Conservation (phyloP, 2,113 vertebrate species). For the Percina caprodes region DNA sequence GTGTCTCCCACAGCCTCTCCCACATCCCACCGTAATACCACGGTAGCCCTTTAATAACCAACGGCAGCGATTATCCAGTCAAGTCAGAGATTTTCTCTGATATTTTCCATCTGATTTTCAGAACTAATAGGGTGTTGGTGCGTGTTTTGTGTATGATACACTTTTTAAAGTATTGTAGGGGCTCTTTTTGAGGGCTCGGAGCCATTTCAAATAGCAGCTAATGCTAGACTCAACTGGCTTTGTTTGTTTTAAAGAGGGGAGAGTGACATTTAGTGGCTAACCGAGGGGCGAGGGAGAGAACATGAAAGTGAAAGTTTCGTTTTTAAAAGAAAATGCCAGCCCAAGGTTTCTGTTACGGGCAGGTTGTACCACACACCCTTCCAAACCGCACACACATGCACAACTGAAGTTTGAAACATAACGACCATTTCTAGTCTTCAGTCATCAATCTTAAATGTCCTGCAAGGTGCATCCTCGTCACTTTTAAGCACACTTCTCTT, state of each 20-base stretch:
- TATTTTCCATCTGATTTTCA: conserved; percentile 78
- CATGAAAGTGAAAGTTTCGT: conserved; percentile 80
- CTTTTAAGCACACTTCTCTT: conserved; percentile 76
- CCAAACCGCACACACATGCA: conserved; percentile 34
- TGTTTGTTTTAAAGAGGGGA: conserved; percentile 82
- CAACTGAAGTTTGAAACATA: conserved; percentile 18
- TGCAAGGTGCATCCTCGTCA: conserved; percentile 79
- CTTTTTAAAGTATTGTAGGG: conserved; percentile 55
- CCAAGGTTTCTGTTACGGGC: conserved; percentile 72
- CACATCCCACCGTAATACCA: conserved; percentile 66
- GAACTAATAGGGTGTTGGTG: conserved; percentile 71
- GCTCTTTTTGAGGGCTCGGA: conserved; percentile 65
- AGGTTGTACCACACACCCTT: conserved; percentile 63
- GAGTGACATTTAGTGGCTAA: conserved; percentile 82
- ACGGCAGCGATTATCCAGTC: conserved; percentile 79
- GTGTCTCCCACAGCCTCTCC: conserved; percentile 50
- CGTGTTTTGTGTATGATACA: conserved; percentile 58
- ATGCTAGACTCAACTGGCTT: conserved; percentile 73
- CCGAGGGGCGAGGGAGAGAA: conserved; percentile 73
- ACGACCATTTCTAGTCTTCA: conserved; percentile 68
- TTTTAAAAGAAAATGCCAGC: conserved; percentile 75
- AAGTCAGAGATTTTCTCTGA: conserved; percentile 62
- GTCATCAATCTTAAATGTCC: conserved; percentile 71
- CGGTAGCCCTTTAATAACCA: conserved; percentile 71
- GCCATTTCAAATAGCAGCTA: conserved; percentile 79